phyloP scores from a whole-genome alignment of 2,888 invertebrate species.

The Leptinotarsa tumamoca region DNA sequence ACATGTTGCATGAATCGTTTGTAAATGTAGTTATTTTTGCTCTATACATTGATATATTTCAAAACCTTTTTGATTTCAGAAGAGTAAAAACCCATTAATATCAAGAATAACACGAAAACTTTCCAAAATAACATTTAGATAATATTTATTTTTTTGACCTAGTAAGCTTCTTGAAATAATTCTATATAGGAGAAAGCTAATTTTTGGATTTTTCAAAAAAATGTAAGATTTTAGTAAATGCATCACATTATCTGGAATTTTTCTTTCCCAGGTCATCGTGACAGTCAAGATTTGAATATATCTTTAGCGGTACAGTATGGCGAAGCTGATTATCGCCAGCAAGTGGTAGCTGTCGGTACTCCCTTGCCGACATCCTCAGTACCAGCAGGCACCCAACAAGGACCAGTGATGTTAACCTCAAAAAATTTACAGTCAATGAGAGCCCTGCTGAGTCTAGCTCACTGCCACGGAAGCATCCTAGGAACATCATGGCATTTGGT shows the following conservation, averaged over 20 bases:
- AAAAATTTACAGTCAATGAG: constrained; percentile 98
- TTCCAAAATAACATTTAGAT: no score
- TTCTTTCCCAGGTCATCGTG: constrained; percentile 65
- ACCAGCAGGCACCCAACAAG: constrained; percentile 84
- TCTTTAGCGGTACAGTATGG: constrained; percentile 68
- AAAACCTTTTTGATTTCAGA: no score
- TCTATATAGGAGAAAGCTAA: no score
- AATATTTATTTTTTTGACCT: no score
- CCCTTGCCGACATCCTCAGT: constrained; percentile 88
- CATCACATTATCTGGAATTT: not conserved
- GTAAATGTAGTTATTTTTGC: no score
- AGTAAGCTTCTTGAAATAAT: no score
- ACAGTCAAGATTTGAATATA: constrained; percentile 69
- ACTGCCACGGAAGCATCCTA: constrained; percentile 90
- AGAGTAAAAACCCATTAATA: no score
- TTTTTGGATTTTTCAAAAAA: no score
- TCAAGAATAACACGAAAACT: no score
- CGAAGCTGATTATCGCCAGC: constrained; percentile 88
- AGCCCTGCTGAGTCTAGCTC: constrained; percentile 88
- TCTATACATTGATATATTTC: no score
- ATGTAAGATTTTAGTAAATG: no score
- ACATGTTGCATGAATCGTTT: no score
- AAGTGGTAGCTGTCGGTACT: constrained; percentile 97
- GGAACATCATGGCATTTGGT: constrained; percentile 97
- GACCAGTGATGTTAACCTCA: constrained; percentile 96